Evolutionary conservation across 2,113 vertebrate species (phyloP), one percentile per base, ranked within the genome.

Genomic region (Nycticorax nycticorax): DNA sequence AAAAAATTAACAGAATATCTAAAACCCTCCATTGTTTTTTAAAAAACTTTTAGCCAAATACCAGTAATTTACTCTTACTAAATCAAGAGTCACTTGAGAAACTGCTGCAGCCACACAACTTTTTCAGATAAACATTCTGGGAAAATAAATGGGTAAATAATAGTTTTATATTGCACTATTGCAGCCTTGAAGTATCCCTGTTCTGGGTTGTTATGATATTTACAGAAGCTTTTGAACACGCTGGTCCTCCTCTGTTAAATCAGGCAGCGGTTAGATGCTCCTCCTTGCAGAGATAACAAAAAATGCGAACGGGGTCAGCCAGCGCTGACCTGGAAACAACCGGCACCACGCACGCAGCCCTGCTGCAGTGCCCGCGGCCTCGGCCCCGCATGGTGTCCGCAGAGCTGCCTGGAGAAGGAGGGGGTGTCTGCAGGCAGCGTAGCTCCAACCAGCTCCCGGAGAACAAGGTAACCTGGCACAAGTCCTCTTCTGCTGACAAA

Each of bases 1-100:
- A 88, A 94, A 97, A 94, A 93, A 59, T n/a, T 56, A 84, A 66
- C 56, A 73, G 63, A 86, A 56, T 77, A 56, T 67, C 88, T 84
- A 32, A 94, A 89, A 88, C 21, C 14, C 17, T 67, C 32, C 21
- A 41, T n/a, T 88, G 6, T 28, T 85, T 86, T 94, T 14, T 14
- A 87, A 90, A 56, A 24, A 21, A 8, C 9, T 78, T 75, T 72
- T 50, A 88, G 9, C 43, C 15, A 80, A 53, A 67, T 17, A 64
- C 39, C 27, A n/a, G 20, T 81, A 84, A 86, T 92, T 90, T 71
- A 81, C 19, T 89, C 43, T 69, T 64, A 35, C 14, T 82, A 92
- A 50, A 67, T 33, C 41, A 69, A 62, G 43, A 87, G 24, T 20
- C 8, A 6, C 77, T 83, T 85, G 41, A 88, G 50, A 62, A 80